A percentile compares a stretch with the other conserved stretches of the same genome.
Evolutionary conservation across 2,113 vertebrate genomes (phyloP).

Genomic region (Fukomys damarensis): DNA sequence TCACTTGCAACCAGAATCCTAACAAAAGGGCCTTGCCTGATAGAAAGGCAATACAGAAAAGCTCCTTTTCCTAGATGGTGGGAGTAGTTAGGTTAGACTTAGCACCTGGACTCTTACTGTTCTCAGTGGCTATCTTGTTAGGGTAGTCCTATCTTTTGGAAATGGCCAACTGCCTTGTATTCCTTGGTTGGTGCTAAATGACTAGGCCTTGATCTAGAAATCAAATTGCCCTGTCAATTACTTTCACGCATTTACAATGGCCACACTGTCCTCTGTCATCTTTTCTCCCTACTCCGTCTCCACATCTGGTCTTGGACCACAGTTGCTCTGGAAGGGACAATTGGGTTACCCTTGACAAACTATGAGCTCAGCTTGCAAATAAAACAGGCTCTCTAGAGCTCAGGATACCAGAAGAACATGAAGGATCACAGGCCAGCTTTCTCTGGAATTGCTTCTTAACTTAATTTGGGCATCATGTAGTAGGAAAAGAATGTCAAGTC

Average conservation of each 20-base stretch:
- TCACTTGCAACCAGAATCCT: neutral
- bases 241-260: neutral
- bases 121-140: neutral
- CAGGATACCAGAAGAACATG: slow-evolving; percentile 57
- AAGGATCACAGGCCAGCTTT: slow-evolving; percentile 63
- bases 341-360: slow-evolving; percentile 53
- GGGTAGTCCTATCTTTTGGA: neutral
- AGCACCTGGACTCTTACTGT: neutral
- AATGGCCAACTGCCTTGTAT: neutral
- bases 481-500: slow-evolving; percentile 59
- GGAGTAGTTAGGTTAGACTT: neutral
- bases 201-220: neutral
- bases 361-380: slow-evolving; percentile 61
- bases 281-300: neutral
- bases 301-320: neutral
- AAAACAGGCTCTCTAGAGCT: slow-evolving; percentile 64
- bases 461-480: slow-evolving; percentile 80
- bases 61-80: neutral
- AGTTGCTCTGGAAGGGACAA: slow-evolving; percentile 36
- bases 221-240: neutral
- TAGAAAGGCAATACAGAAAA: slow-evolving; percentile 5
- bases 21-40: neutral
- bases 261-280: neutral
- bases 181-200: neutral
- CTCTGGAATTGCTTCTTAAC: slow-evolving; percentile 72